phyloP scores from a whole-genome alignment of 2,797 vertebrate genomes.

The Argentina silus region DNA sequence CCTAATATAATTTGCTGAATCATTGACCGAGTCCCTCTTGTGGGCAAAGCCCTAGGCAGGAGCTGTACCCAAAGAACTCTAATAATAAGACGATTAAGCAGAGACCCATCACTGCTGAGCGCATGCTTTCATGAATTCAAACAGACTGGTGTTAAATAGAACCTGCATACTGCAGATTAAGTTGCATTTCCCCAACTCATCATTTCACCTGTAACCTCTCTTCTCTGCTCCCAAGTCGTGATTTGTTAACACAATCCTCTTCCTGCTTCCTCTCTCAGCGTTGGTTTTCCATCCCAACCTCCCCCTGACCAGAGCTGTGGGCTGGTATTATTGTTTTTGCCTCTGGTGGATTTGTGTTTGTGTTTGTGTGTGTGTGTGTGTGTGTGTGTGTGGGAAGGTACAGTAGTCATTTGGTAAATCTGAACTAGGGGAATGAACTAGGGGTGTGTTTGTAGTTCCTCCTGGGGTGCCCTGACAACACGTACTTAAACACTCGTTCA shows the following conservation, averaged over 20 bases:
- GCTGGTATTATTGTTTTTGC: slow-evolving; percentile 41
- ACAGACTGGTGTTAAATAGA: slow-evolving; percentile 25
- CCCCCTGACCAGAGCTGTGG: slow-evolving; percentile 14
- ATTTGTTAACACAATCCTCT: slow-evolving; percentile 13
- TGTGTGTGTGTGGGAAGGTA: slow-evolving; percentile 34
- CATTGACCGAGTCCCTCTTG: slow-evolving; percentile 38
- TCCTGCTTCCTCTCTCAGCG: neutral
- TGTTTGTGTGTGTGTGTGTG: slow-evolving; percentile 10
- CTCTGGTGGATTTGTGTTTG: slow-evolving; percentile 30
- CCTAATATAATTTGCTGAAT: slow-evolving; percentile 34
- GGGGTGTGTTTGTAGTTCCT: slow-evolving; percentile 60
- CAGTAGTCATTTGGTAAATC: slow-evolving; percentile 58
- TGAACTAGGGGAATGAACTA: slow-evolving; percentile 51
- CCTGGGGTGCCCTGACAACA: slow-evolving; percentile 48
- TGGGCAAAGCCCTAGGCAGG: slow-evolving; percentile 27
- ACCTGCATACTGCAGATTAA: slow-evolving; percentile 23
- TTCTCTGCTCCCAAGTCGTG: slow-evolving; percentile 16
- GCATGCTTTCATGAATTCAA: slow-evolving; percentile 14
- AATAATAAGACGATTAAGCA: slow-evolving; percentile 19
- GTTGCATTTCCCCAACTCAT: slow-evolving; percentile 4
- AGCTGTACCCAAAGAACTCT: slow-evolving; percentile 43
- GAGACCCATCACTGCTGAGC: slow-evolving; percentile 12
- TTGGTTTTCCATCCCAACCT: slow-evolving; percentile 13
- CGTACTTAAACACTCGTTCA: slow-evolving; percentile 42
- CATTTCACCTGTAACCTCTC: neutral